These are phyloP conservation scores for Istiophorus platypterus DNA, from an alignment of 2,113 vertebrate genomes.

Conservation along the genomic window DNA sequence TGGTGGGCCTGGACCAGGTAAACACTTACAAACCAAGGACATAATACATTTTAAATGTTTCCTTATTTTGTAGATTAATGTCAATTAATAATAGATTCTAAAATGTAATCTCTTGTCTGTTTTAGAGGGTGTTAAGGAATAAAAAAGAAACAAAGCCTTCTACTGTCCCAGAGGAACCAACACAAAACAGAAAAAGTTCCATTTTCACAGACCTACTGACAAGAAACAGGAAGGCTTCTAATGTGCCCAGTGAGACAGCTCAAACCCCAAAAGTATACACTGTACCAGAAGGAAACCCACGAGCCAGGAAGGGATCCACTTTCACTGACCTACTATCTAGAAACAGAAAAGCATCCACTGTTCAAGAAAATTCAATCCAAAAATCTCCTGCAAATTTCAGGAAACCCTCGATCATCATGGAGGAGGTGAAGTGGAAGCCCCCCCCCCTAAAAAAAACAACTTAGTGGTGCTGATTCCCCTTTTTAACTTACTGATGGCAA, in stretches of 20 bases:
- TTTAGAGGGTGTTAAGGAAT: conserved; percentile 78
- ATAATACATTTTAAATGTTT: not conserved
- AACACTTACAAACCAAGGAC: not conserved
- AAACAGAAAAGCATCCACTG: conserved; percentile 67
- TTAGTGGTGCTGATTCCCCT: not conserved
- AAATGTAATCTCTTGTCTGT: not conserved
- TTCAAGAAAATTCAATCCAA: conserved; percentile 41
- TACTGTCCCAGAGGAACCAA: conserved; percentile 48
- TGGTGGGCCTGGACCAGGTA: conserved; percentile 85
- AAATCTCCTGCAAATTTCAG: conserved; percentile 32
- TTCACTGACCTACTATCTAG: conserved; percentile 77
- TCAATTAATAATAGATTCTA: not conserved
- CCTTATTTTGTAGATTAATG: not conserved
- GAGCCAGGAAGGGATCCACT: conserved; percentile 72
- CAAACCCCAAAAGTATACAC: conserved; percentile 64
- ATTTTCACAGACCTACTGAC: conserved; percentile 76
- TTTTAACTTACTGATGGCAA: not conserved
- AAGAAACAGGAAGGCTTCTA: conserved; percentile 74
- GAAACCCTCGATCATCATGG: conserved; percentile 78
- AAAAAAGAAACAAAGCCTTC: conserved; percentile 59
- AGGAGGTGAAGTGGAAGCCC: conserved; percentile 73
- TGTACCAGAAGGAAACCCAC: conserved; percentile 54
- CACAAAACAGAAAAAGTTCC: conserved; percentile 68
- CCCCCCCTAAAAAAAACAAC: no score
- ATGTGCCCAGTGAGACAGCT: conserved; percentile 51